Conservation (phyloP, 2,888 invertebrate species). For the Cartodere bifasciata region DNA sequence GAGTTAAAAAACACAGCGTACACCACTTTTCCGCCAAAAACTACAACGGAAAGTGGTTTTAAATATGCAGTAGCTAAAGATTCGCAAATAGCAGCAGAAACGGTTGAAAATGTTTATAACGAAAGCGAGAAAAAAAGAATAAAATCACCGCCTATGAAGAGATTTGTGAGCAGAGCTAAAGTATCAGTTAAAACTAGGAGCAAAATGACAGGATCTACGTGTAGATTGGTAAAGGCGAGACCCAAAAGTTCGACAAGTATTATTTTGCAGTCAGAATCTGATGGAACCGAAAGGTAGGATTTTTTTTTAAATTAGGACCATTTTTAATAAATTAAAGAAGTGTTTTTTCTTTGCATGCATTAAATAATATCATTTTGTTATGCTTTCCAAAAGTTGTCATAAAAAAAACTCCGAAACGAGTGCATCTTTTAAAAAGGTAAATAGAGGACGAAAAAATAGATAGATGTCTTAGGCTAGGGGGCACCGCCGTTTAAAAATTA, state of each 20-base stretch:
- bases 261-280: slow-evolving; percentile 4
- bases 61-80: slow-evolving; percentile 7
- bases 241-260: slow-evolving; percentile 2
- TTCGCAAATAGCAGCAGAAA: slow-evolving; percentile 1
- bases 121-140: slow-evolving; percentile 2
- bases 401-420: background rate
- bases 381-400: slow-evolving; percentile 1
- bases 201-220: slow-evolving; percentile 6
- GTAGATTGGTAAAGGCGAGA: too few relatives aligned
- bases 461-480: too few relatives aligned
- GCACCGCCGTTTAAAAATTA: too few relatives aligned
- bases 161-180: too few relatives aligned
- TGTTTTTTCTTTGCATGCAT: background rate
- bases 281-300: slow-evolving; percentile 6
- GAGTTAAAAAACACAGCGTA: slow-evolving; percentile 22
- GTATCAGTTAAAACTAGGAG: slow-evolving; percentile 9
- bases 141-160: slow-evolving; percentile 3
- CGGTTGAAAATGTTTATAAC: background rate
- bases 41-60: slow-evolving; percentile 8
- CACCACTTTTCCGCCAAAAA: slow-evolving; percentile 13
- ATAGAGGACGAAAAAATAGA: too few relatives aligned
- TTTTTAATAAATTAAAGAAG: background rate
- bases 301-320: background rate
- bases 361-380: background rate
- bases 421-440: too few relatives aligned